Percentiles rank a stretch among this genome's conserved stretches.
Evolutionary conservation across 2,113 vertebrate species (phyloP).

Genomic region (Tyrannus savana): DNA sequence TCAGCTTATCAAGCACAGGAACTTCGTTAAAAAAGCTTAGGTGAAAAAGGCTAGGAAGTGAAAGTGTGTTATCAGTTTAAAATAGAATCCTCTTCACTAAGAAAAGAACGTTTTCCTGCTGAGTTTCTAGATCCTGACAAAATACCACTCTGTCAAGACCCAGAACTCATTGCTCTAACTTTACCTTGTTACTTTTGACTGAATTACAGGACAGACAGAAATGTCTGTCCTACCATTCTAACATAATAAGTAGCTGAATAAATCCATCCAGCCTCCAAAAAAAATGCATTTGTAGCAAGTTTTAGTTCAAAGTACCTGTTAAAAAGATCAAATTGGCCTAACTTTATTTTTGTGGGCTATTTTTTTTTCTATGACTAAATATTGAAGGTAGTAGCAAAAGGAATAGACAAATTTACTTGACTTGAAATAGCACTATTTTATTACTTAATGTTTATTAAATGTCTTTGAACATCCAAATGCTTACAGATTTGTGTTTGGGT

Average conservation of each 20-base stretch:
- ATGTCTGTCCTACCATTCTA: neutral
- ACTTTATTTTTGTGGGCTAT: neutral
- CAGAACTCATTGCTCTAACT: neutral
- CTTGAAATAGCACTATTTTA: neutral
- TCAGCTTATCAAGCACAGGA: neutral
- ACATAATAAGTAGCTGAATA: neutral
- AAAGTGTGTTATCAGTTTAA: neutral
- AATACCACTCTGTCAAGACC: neutral
- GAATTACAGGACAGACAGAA: neutral
- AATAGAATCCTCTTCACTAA: neutral
- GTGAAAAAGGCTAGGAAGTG: neutral
- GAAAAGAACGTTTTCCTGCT: neutral
- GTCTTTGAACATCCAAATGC: neutral
- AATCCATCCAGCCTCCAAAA: neutral
- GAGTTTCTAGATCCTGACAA: neutral
- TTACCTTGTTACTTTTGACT: neutral
- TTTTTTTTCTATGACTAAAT: neutral
- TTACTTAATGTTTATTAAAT: neutral
- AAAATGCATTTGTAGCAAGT: neutral
- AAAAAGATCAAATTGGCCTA: neutral
- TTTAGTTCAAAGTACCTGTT: neutral
- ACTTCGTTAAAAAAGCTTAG: neutral
- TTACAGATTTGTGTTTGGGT: rapidly evolving
- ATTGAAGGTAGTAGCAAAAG: neutral
- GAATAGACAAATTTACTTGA: neutral